Evolutionary conservation across 2,888 invertebrate species (phyloP), one percentile per base, ranked within the genome.

Genomic region (Adelphocoris suturalis): DNA sequence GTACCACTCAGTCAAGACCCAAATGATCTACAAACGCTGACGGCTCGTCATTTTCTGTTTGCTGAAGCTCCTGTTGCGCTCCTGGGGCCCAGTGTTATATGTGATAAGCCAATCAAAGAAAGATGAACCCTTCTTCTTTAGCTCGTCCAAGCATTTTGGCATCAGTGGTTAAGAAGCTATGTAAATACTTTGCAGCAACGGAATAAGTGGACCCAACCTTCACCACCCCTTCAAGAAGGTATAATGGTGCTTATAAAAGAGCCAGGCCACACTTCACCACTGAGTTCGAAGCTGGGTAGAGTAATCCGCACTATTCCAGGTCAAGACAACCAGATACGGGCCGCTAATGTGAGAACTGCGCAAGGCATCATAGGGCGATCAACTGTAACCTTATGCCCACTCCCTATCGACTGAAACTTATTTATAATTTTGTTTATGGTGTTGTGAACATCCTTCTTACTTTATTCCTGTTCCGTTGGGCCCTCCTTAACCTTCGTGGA

Each of bases 11-110:
- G 28, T 28, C 9, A 5, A 9, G 37, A 47, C 13, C 16, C 47
- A 4, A 7, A n/a, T 9, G 82, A 82, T 47, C 7, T 82, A 12
- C 47, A 82, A 47, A n/a, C 47, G 46, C 19, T 82, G n/a, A 46
- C 82, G 7, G 47, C 82, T 2, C 47, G 46, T 12, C 82, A 82
- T 82, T 82, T 82, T 23, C n/a, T 82, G 47, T 11, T 37, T 7
- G 47, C 47, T 46, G 82, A 82, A 13, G 9, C 46, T 14, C 82
- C 82, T 7, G n/a, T 5, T 14, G 82, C 82, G n/a, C 37, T 82
- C 4, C 12, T 19, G 37, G 82, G 47, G 9, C 12, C 27, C 12
- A 78, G 28, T 37, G 16, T 12, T 28, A 16, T 9, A 5, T 37
- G 78, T 14, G 16, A 28, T 7, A 7, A 28, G 9, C 9, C 78